These are phyloP conservation scores for Mirounga angustirostris DNA, from an alignment of 2,113 vertebrate species.

Conservation along the genomic window DNA sequence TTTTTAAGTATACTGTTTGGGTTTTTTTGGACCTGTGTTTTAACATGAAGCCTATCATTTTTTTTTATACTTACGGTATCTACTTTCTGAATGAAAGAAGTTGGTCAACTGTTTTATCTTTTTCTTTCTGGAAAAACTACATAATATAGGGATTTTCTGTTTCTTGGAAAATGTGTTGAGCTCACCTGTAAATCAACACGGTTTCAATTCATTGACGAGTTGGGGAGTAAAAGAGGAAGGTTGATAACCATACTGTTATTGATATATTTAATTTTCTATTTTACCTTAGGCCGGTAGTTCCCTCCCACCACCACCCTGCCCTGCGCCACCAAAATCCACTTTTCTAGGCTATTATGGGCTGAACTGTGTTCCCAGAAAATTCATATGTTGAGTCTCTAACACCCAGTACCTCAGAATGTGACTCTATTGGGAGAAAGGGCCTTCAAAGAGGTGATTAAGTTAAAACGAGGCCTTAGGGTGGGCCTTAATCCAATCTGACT, in stretches of 20 bases:
- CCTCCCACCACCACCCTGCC: neutral
- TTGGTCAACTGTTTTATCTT: neutral
- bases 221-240: neutral
- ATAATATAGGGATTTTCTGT: neutral
- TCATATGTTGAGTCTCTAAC: neutral
- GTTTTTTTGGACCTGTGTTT: neutral
- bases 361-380: neutral
- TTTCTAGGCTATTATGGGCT: neutral
- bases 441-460: neutral
- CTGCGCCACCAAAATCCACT: neutral
- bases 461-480: neutral
- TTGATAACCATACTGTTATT: neutral
- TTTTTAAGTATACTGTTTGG: neutral
- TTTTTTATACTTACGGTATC: neutral
- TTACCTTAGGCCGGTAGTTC: neutral
- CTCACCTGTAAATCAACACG: neutral
- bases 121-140: neutral
- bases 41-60: neutral
- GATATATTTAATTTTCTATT: neutral
- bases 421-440: neutral
- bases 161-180: neutral
- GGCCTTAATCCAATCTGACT: neutral
- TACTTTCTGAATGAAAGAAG: constrained; percentile 12
- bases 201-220: neutral
- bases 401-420: neutral